Conservation (phyloP, 2,797 vertebrate genomes). For the Crocidura indochinensis region DNA sequence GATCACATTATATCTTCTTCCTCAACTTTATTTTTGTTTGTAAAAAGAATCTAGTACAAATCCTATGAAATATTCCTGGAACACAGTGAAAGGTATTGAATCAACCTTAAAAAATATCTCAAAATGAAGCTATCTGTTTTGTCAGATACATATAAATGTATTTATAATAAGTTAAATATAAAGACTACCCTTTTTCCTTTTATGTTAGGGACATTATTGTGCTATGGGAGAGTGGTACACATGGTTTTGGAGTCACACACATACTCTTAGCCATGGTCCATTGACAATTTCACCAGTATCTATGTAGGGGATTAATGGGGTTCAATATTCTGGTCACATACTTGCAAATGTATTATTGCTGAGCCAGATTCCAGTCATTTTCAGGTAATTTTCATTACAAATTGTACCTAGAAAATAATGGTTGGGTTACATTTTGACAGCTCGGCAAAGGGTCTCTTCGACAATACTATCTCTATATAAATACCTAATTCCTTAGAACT, state of each 20-base stretch:
- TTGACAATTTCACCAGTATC: too few relatives aligned
- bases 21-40: background rate
- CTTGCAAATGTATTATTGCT: too few relatives aligned
- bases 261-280: too few relatives aligned
- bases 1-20: background rate
- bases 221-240: background rate
- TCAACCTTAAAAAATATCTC: conserved; percentile 26
- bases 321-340: too few relatives aligned
- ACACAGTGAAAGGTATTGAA: background rate
- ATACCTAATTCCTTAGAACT: background rate
- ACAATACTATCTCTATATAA: background rate
- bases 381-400: background rate
- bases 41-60: background rate
- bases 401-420: background rate
- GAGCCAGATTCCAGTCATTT: background rate
- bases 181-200: background rate
- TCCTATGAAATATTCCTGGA: background rate
- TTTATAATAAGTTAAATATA: conserved; percentile 12
- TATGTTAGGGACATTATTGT: background rate
- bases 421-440: background rate
- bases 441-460: background rate
- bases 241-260: background rate
- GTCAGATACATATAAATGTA: background rate
- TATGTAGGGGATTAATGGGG: too few relatives aligned
- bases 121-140: conserved; percentile 7